Evolutionary conservation across 2,888 invertebrate genomes (phyloP), one percentile per base, ranked within the genome.

Genomic region (Sisyra nigra): DNA sequence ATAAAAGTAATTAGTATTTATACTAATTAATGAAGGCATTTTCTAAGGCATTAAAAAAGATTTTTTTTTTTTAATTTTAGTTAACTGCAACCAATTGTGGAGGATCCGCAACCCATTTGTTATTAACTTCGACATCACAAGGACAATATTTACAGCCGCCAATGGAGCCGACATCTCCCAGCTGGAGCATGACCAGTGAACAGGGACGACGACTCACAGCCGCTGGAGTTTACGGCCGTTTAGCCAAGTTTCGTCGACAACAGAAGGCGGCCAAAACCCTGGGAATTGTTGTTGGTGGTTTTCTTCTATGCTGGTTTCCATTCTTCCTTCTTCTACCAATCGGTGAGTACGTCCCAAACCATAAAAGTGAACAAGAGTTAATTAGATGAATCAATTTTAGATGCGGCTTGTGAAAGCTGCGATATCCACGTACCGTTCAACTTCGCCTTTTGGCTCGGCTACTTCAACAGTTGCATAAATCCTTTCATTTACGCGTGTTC

Each of bases 361-460:
- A 6, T 14, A 17, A 17, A 37, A 4, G 15, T 2, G 2, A 32
- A 4, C n/a, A 32, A 3, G 4, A 32, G 32, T 32, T 3, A n/a
- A 3, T 32, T 32, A 2, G 9, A 32, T 14, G 29, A 18, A 36
- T 40, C 24, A 3, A 35, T 50, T 49, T 10, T 53, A 69, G 69
- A 69, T 53, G 67, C 69, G 0, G 53, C 53, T 31, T 69, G 19
- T 65, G 61, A 52, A 54, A 61, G 49, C 37, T 76, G 75, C 53
- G 66, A 70, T 1, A 57, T 63, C 15, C 68, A 71, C 35, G 56
- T 62, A 0, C 55, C 71, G 1, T 77, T 77, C 65, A 68, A 67
- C 48, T 66, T 74, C 56, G 72, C 73, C 53, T 76, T 78, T 44
- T 79, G 79, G 79, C 64, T 79, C 2, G 79, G 79, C 1, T 80